A percentile compares a stretch with the other conserved stretches of the same genome.
Conservation (phyloP, 2,797 vertebrate genomes). For the Buphagus erythrorhynchus region DNA sequence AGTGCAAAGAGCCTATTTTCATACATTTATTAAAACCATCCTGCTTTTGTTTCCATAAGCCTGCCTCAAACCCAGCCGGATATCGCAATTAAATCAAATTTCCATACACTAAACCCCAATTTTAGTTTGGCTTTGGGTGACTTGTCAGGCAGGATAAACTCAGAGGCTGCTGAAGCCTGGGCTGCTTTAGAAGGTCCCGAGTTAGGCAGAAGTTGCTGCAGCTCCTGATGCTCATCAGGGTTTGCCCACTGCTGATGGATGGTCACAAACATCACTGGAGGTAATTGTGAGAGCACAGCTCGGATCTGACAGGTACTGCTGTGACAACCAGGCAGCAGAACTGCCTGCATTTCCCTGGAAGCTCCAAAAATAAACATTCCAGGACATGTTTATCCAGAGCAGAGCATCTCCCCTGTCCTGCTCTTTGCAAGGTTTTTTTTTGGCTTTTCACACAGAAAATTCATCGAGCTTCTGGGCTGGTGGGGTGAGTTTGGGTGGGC, state of each 20-base stretch:
- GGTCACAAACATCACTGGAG: background rate
- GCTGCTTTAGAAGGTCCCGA: background rate
- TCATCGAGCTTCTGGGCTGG: background rate
- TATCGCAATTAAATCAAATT: background rate
- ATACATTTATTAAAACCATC: background rate
- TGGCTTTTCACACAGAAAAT: background rate
- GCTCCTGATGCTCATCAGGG: background rate
- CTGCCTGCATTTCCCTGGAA: background rate
- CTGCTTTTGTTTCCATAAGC: background rate
- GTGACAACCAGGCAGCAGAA: background rate
- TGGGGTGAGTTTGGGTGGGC: background rate
- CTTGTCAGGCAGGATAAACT: background rate
- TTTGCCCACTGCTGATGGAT: background rate
- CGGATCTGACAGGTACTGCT: slow-evolving; percentile 42
- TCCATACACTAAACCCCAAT: background rate
- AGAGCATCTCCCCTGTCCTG: accelerated
- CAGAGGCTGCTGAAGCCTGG: background rate
- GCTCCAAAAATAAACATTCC: slow-evolving; percentile 23
- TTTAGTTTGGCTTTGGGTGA: background rate
- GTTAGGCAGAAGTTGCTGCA: background rate
- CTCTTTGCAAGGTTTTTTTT: background rate
- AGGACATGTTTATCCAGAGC: accelerated
- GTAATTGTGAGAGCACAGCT: background rate
- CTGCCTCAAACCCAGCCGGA: background rate
- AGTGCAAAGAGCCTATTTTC: background rate